Percentiles rank a stretch among this genome's conserved stretches.
Conservation (phyloP, 2,888 invertebrate species). For the Clusia tigrina region DNA sequence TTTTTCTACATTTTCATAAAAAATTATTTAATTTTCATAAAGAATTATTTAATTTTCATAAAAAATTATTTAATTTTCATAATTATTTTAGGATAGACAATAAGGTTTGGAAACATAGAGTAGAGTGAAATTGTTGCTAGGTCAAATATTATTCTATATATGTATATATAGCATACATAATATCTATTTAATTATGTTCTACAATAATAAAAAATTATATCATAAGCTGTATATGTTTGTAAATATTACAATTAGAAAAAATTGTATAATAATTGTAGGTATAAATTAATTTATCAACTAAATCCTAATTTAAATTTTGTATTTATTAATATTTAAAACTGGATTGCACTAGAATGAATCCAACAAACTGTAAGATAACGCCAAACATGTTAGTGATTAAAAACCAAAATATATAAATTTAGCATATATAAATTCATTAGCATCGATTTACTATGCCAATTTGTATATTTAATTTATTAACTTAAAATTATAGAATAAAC, state of each 20-base stretch:
- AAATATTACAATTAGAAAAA: neutral
- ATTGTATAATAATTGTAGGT: neutral
- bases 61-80: neutral
- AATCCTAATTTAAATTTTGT: neutral
- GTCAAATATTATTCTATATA: neutral
- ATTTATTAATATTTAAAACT: constrained; percentile 5
- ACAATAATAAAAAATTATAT: neutral
- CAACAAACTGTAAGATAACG: constrained; percentile 47
- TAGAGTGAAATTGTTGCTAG: neutral
- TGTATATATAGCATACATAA: neutral
- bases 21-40: neutral
- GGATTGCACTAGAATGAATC: constrained; percentile 16
- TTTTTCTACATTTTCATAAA: neutral
- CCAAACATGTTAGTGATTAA: constrained; percentile 42
- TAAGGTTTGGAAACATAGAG: neutral
- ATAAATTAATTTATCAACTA: neutral
- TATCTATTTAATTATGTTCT: neutral
- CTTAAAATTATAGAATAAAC: constrained; percentile 1
- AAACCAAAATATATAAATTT: constrained; percentile 13
- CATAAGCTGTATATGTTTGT: neutral
- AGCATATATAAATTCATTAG: constrained; percentile 1
- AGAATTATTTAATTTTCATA: neutral
- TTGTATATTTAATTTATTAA: neutral
- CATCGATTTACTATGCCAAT: neutral
- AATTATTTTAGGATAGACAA: neutral